Evolutionary conservation across 2,888 invertebrate genomes (phyloP), one percentile per base, ranked within the genome.

Genomic region (Trissoscelio sp.): DNA sequence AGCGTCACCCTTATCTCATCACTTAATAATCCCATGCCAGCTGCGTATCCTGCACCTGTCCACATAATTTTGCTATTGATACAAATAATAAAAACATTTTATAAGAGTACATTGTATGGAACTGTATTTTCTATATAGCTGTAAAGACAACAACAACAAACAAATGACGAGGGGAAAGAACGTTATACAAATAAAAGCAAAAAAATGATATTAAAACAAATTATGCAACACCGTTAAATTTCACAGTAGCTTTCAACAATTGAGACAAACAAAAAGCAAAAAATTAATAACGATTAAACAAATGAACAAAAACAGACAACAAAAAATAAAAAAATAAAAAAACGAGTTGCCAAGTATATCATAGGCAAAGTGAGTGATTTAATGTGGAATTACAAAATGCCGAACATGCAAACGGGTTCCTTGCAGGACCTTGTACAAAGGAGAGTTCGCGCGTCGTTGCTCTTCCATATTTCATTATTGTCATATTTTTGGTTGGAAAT

Each of bases 41-140:
- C 85, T 87, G 87, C 88, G 86, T 87, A 87, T 86, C 86, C 86
- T 85, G 88, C 88, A 88, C 88, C 85, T 89, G 88, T 88, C 89
- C 87, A 88, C 86, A 79, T 82, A 87, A 88, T 90, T 90, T 90
- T 90, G 88, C 88, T 89, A 90, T 88, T 88, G 82, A 82, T 82
- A 79, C 62, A 83, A 79, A 77, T 79, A 83, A 79, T 81, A 81
- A 82, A 83, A 79, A 70, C 37, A 80, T 85, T 83, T 86, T 84
- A 82, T 83, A 85, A 83, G 78, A 82, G 42, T 82, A 82, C 78
- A 83, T 82, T 80, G 64, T 75, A 77, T 78, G 78, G 82, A 75
- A 80, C 80, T 82, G 83, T 83, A 82, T 74, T 79, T 79, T 79
- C 79, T 79, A 73, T 79, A 82, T 83, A 78, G 70, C 57, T 78